Conservation (phyloP, 2,888 invertebrate genomes). For the Ophion ventricosus region DNA sequence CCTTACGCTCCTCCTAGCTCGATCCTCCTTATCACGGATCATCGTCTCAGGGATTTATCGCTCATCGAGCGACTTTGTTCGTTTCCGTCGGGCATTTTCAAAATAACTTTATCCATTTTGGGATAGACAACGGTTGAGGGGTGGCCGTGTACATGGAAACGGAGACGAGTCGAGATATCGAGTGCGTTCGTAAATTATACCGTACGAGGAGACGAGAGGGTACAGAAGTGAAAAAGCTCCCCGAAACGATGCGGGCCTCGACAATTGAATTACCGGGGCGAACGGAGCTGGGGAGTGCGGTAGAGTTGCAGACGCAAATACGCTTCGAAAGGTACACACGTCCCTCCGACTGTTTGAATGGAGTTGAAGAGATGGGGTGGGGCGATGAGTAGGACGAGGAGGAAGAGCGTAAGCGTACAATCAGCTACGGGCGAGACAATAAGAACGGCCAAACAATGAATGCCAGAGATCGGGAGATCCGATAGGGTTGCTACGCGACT, state of each 20-base stretch:
- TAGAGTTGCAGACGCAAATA: conserved; percentile 56
- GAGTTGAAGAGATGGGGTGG: conserved; percentile 60
- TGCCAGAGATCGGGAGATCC: conserved; percentile 65
- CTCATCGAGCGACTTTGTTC: too few species aligned
- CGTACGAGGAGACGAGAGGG: neutral
- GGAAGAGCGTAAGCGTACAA: conserved; percentile 62
- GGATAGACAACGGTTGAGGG: neutral
- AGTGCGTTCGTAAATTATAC: conserved; percentile 17
- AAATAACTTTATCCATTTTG: neutral
- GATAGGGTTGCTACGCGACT: conserved; percentile 66
- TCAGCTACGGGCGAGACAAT: conserved; percentile 62
- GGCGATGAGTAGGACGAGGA: conserved; percentile 26
- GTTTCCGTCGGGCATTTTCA: neutral
- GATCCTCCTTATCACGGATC: too few species aligned
- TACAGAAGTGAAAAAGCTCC: conserved; percentile 49
- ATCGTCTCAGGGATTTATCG: too few species aligned
- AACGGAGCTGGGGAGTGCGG: neutral
- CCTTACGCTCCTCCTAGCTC: too few species aligned
- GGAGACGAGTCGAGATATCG: neutral
- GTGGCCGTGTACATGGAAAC: too few species aligned
- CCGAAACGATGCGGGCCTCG: conserved; percentile 52
- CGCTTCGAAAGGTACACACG: conserved; percentile 65
- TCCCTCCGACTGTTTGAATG: conserved; percentile 62
- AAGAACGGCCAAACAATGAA: conserved; percentile 66
- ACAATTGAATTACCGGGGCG: conserved; percentile 62